Conservation (phyloP, 2,113 vertebrate species). For the Otis tarda region DNA sequence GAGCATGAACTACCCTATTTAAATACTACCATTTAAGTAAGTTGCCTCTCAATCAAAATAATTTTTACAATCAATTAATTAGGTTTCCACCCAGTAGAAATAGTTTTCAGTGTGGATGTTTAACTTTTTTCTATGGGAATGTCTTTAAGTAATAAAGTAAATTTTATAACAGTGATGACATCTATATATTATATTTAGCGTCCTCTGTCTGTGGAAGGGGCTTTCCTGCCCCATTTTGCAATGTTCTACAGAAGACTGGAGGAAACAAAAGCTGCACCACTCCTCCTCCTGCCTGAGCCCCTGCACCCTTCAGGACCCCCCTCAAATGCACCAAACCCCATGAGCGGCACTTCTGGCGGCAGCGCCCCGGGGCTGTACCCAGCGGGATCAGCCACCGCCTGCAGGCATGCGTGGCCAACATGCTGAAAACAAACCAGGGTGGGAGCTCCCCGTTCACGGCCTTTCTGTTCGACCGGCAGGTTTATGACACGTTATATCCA, state of each 20-base stretch:
- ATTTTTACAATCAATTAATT: constrained; percentile 31
- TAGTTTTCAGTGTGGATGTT: constrained; percentile 18
- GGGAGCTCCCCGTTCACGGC: neutral
- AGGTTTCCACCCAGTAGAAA: constrained; percentile 28
- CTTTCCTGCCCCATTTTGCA: neutral
- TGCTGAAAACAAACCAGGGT: neutral
- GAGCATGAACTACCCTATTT: constrained; percentile 29
- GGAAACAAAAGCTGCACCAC: neutral
- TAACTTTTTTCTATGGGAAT: constrained; percentile 8
- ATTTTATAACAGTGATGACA: neutral
- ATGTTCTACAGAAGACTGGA: neutral
- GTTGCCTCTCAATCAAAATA: neutral
- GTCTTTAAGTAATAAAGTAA: constrained; percentile 20
- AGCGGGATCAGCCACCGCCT: neutral
- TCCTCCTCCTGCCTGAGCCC: neutral
- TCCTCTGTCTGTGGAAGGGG: neutral
- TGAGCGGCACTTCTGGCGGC: neutral
- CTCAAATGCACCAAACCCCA: accelerated
- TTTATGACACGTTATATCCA: neutral
- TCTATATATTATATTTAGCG: neutral
- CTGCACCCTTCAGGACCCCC: neutral
- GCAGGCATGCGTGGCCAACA: accelerated
- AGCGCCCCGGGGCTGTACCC: accelerated
- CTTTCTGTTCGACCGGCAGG: neutral
- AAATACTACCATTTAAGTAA: constrained; percentile 35